Conservation (phyloP, 2,797 vertebrate species). For the Crocodylus rhombifer region DNA sequence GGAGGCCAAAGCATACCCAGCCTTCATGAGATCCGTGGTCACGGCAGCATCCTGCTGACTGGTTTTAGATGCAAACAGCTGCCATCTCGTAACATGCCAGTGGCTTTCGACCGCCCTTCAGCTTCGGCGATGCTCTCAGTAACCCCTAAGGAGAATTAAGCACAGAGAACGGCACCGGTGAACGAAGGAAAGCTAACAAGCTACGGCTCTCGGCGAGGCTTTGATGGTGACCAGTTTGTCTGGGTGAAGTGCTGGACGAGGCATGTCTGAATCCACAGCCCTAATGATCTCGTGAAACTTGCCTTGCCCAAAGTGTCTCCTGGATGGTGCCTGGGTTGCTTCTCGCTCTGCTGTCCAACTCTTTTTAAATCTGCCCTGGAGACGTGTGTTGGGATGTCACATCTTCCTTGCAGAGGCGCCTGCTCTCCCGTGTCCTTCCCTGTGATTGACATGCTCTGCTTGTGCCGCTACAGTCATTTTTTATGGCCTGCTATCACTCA, state of each 20-base stretch:
- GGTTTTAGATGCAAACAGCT: background rate
- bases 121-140: background rate
- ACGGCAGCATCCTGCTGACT: background rate
- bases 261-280: background rate
- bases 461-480: conserved; percentile 48
- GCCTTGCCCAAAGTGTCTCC: background rate
- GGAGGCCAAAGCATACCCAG: background rate
- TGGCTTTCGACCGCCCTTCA: background rate
- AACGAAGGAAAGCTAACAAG: background rate
- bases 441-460: conserved; percentile 42
- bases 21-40: background rate
- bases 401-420: conserved; percentile 37
- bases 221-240: background rate
- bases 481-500: conserved; percentile 45
- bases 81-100: background rate
- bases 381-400: conserved; percentile 24
- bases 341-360: conserved; percentile 60
- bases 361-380: conserved; percentile 54
- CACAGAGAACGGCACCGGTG: background rate
- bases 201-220: background rate
- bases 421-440: conserved; percentile 31
- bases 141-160: fast-evolving
- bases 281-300: background rate
- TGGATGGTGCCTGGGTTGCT: fast-evolving
- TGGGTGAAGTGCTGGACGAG: background rate